Conservation (phyloP, 2,888 invertebrate genomes). For the Acanthacorydalis orientalis region DNA sequence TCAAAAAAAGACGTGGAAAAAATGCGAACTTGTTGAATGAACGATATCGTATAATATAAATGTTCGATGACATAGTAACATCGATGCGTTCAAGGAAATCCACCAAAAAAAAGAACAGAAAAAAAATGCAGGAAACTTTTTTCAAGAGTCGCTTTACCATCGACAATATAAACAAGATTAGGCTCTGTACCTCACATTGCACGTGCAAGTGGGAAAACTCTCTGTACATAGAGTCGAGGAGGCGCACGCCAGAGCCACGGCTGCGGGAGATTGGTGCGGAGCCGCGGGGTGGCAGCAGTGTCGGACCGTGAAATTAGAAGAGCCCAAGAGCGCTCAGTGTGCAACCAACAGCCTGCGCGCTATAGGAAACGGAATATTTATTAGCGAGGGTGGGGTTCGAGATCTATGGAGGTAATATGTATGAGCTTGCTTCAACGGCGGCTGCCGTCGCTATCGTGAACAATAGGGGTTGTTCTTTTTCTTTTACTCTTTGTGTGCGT, state of each 20-base stretch:
- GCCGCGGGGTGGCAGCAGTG: constrained; percentile 18
- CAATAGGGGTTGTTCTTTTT: constrained; percentile 2
- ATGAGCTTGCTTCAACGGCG: background rate
- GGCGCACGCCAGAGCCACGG: background rate
- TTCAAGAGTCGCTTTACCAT: too few species aligned
- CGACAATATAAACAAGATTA: too few species aligned
- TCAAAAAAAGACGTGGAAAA: too few species aligned
- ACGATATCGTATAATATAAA: too few species aligned
- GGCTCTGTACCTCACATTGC: too few species aligned
- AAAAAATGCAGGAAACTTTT: too few species aligned
- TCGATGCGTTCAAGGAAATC: too few species aligned
- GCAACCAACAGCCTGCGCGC: background rate
- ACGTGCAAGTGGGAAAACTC: too few species aligned
- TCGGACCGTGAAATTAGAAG: constrained; percentile 26
- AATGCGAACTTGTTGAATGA: too few species aligned
- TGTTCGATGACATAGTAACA: too few species aligned
- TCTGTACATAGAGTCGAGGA: too few species aligned
- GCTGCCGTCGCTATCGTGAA: background rate
- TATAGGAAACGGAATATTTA: constrained; percentile 7
- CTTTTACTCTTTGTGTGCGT: background rate
- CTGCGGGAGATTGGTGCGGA: constrained; percentile 12
- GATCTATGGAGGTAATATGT: constrained; percentile 2
- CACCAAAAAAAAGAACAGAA: too few species aligned
- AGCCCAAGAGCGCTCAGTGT: background rate
- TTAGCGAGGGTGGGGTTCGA: constrained; percentile 3